phyloP scores from a whole-genome alignment of 2,888 invertebrate genomes.

The Heliconius ethilla region DNA sequence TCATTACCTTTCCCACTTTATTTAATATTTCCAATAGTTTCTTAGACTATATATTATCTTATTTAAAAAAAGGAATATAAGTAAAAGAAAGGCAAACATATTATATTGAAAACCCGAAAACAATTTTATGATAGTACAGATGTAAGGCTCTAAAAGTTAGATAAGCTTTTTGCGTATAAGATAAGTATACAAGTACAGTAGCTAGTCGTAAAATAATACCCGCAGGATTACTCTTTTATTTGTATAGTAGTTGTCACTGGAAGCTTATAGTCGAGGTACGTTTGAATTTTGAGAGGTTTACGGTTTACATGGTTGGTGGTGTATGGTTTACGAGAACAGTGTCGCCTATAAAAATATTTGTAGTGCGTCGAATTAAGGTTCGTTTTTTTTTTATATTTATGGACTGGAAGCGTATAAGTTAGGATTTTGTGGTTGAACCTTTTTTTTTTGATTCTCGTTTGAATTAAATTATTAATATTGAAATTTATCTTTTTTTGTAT shows the following conservation, averaged over 20 bases:
- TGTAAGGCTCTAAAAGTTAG: slow-evolving; percentile 19
- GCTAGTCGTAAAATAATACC: slow-evolving; percentile 27
- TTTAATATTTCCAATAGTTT: too few relatives aligned
- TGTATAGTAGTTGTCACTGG: slow-evolving; percentile 20
- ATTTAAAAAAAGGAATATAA: not conserved
- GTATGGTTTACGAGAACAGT: slow-evolving; percentile 32
- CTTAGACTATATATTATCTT: too few relatives aligned
- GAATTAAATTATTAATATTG: too few relatives aligned
- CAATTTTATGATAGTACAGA: slow-evolving; percentile 18
- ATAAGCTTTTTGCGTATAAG: slow-evolving; percentile 17
- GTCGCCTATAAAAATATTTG: slow-evolving; percentile 17
- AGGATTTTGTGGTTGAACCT: not conserved
- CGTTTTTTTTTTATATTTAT: not conserved
- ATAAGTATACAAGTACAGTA: not conserved
- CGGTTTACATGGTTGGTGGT: slow-evolving; percentile 20
- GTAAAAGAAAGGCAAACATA: not conserved
- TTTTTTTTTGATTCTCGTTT: not conserved
- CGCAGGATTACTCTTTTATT: slow-evolving; percentile 29
- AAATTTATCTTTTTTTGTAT: too few relatives aligned
- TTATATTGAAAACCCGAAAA: not conserved
- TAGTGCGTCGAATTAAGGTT: not conserved
- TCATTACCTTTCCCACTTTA: too few relatives aligned
- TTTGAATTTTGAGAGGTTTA: slow-evolving; percentile 39
- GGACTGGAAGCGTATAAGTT: not conserved
- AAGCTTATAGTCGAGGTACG: slow-evolving; percentile 19